Conservation (phyloP, 2,888 invertebrate genomes). For the Protodeltote pygarga region DNA sequence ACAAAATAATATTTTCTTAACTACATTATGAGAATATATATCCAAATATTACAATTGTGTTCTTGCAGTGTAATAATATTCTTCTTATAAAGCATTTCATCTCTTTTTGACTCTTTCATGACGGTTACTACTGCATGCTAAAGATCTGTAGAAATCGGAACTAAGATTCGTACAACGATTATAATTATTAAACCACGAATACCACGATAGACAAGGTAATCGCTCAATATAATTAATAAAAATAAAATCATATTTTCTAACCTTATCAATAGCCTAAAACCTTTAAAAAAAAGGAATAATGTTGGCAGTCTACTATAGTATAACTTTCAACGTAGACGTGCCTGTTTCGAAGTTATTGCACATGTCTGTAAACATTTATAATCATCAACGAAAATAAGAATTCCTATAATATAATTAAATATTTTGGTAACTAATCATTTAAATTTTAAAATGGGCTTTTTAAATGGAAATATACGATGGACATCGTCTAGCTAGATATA, state of each 20-base stretch:
- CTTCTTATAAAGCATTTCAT: too few relatives aligned
- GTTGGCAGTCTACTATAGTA: background rate
- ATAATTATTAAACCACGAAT: constrained; percentile 22
- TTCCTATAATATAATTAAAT: constrained; percentile 56
- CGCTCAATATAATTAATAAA: constrained; percentile 30
- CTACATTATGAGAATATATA: too few relatives aligned
- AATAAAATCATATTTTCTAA: too few relatives aligned
- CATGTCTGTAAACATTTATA: constrained; percentile 34
- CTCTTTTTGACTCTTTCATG: too few relatives aligned
- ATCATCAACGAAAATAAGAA: constrained; percentile 59
- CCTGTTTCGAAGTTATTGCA: constrained; percentile 24
- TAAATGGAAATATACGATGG: constrained; percentile 66
- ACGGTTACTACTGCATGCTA: background rate
- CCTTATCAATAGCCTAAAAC: too few relatives aligned
- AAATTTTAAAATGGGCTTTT: constrained; percentile 71
- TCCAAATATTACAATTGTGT: too few relatives aligned
- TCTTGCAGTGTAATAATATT: too few relatives aligned
- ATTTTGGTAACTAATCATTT: constrained; percentile 73
- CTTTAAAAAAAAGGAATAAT: constrained; percentile 11
- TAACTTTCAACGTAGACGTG: constrained; percentile 8
- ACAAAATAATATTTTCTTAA: constrained; percentile 17
- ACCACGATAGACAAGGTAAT: constrained; percentile 11
- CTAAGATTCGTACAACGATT: constrained; percentile 34
- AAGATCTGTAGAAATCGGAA: constrained; percentile 13
- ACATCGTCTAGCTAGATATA: constrained; percentile 58